Percentiles rank a stretch among this genome's conserved stretches.
Conservation (phyloP, 2,113 vertebrate species). For the Passer montanus region DNA sequence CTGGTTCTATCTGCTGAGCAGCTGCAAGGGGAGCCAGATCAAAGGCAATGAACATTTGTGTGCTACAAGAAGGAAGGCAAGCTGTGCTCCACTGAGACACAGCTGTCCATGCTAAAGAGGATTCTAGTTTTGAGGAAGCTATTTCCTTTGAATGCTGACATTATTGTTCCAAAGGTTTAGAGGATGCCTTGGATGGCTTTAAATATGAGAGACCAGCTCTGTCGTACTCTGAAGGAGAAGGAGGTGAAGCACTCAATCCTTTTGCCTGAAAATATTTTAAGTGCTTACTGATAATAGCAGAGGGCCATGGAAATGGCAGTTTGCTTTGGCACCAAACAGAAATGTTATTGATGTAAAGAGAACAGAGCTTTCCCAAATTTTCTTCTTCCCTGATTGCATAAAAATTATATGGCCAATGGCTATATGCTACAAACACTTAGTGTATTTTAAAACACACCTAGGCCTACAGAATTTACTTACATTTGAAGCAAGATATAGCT, state of each 20-base stretch:
- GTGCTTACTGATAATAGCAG: neutral
- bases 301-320: neutral
- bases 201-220: neutral
- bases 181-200: neutral
- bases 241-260: neutral
- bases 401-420: neutral
- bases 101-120: neutral
- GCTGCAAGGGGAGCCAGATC: conserved; percentile 2
- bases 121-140: neutral
- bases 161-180: neutral
- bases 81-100: rapidly evolving
- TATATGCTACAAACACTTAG: neutral
- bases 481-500: neutral
- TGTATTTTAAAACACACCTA: neutral
- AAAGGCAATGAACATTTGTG: conserved; percentile 24
- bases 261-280: neutral
- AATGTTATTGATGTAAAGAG: neutral
- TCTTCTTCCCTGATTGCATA: neutral
- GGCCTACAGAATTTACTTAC: neutral
- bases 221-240: neutral
- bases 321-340: neutral
- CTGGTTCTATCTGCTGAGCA: neutral
- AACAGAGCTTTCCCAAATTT: neutral
- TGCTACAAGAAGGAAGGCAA: neutral
- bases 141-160: neutral